These are phyloP conservation scores for Pelusios castaneus DNA, from an alignment of 2,113 vertebrate species.

Conservation along the genomic window DNA sequence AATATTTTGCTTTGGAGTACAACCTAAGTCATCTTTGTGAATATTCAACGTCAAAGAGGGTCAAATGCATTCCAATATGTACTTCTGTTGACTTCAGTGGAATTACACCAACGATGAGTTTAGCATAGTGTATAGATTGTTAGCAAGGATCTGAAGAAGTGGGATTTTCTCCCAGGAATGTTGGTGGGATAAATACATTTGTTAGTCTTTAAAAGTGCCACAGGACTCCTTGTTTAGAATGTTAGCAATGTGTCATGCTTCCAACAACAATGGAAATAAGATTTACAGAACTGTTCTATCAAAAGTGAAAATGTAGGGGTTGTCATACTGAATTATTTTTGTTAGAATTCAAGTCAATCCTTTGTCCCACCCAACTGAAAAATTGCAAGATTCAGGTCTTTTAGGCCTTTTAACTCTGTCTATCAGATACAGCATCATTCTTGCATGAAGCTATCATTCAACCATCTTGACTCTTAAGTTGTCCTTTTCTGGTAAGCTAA, in stretches of 20 bases:
- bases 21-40: neutral
- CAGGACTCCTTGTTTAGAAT: neutral
- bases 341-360: neutral
- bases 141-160: too few species aligned
- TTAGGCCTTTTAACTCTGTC: neutral
- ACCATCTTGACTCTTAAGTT: neutral
- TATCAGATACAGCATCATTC: neutral
- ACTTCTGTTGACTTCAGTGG: neutral
- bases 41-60: neutral
- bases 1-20: constrained; percentile 53
- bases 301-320: neutral
- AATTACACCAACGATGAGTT: neutral
- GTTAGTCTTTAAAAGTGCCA: too few species aligned
- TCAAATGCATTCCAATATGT: neutral
- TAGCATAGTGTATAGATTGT: neutral
- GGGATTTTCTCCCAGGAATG: too few species aligned
- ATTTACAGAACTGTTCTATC: neutral
- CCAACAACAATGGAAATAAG: neutral
- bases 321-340: neutral
- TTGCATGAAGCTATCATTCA: neutral
- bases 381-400: neutral
- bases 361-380: neutral
- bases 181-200: too few species aligned
- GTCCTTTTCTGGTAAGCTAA: neutral
- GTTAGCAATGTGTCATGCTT: neutral